Conservation (phyloP, 2,888 invertebrate genomes). For the Noctua pronuba region DNA sequence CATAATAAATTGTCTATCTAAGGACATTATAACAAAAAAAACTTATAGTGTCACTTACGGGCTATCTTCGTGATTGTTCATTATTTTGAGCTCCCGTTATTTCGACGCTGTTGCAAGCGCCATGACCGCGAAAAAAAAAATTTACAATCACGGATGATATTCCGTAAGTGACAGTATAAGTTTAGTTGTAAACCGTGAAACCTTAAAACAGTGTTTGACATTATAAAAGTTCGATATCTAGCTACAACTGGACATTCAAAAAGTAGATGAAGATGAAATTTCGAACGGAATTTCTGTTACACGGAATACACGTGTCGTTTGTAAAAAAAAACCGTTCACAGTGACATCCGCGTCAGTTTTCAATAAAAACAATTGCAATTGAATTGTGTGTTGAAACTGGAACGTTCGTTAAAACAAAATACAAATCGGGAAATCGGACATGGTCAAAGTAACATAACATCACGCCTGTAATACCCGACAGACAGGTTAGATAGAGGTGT, state of each 20-base stretch:
- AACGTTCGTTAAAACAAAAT: not conserved
- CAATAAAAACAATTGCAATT: constrained; percentile 7
- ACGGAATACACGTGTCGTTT: not conserved
- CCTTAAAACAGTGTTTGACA: no score
- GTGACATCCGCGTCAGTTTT: not conserved
- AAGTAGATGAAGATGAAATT: not conserved
- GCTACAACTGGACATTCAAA: not conserved
- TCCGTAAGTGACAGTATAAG: no score
- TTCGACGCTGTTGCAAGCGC: no score
- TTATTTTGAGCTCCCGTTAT: no score
- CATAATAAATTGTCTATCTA: not conserved
- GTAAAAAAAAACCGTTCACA: not conserved
- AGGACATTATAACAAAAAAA: not conserved
- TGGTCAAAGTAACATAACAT: no score
- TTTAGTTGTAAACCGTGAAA: no score
- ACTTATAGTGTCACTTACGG: no score
- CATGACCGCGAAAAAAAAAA: no score
- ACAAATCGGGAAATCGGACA: not conserved
- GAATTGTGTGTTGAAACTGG: constrained; percentile 6
- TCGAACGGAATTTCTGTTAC: not conserved
- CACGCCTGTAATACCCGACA: no score
- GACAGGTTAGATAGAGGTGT: no score
- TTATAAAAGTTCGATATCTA: not conserved
- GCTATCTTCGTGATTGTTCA: no score
- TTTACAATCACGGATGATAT: no score